Evolutionary conservation across 2,888 invertebrate species (phyloP).

Genomic region (Ormyrus labotus): DNA sequence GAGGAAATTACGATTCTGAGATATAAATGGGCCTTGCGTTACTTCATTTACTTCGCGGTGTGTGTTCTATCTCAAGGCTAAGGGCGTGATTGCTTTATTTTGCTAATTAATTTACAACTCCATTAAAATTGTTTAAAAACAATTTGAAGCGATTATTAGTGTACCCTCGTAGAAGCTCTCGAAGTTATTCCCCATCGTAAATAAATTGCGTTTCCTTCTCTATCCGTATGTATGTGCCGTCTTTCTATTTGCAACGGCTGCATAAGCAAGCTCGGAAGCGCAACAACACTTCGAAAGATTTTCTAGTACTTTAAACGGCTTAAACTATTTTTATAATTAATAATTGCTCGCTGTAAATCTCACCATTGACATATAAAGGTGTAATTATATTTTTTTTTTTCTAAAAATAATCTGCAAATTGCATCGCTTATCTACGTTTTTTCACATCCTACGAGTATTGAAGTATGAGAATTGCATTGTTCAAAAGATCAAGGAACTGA

Average conservation of each 20-base stretch:
- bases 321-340: conserved; percentile 26
- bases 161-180: background rate
- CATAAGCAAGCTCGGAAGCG: background rate
- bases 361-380: background rate
- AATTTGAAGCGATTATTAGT: conserved; percentile 28
- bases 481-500: background rate
- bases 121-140: conserved; percentile 46
- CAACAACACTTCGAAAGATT: conserved; percentile 12
- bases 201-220: conserved; percentile 22
- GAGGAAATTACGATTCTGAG: conserved; percentile 9
- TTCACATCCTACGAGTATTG: background rate
- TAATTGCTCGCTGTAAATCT: conserved; percentile 5
- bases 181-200: conserved; percentile 29
- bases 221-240: background rate
- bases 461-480: conserved; percentile 44
- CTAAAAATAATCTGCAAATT: conserved; percentile 3
- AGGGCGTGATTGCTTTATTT: conserved; percentile 39
- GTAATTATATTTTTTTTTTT: conserved; percentile 15
- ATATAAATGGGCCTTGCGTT: conserved; percentile 17
- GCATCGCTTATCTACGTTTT: background rate
- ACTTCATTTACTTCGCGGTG: conserved; percentile 5
- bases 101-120: conserved; percentile 43
- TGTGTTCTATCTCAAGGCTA: background rate
- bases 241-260: background rate
- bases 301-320: conserved; percentile 8